phyloP scores from a whole-genome alignment of 2,888 invertebrate species.

The Hyposoter didymator region DNA sequence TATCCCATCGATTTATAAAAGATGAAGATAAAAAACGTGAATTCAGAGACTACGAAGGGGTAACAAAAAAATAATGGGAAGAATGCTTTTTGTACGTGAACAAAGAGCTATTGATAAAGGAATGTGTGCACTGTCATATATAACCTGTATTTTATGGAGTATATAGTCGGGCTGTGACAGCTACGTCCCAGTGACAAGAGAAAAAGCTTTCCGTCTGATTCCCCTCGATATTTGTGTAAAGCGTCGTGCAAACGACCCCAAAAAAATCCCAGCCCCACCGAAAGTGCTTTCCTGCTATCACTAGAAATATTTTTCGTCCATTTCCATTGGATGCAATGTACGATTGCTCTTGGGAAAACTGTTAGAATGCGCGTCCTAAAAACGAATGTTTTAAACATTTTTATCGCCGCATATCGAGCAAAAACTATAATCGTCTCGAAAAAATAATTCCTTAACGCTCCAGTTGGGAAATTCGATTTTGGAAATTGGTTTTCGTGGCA shows the following conservation, averaged over 20 bases:
- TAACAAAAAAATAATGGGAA: neutral
- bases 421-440: neutral
- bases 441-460: neutral
- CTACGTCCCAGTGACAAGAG: constrained; percentile 35
- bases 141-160: constrained; percentile 8
- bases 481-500: neutral
- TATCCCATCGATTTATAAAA: neutral
- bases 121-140: constrained; percentile 20
- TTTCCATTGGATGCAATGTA: neutral
- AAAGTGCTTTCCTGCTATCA: constrained; percentile 36
- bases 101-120: constrained; percentile 28
- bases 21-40: neutral
- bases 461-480: neutral
- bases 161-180: constrained; percentile 2
- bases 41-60: neutral
- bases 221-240: constrained; percentile 52
- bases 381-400: neutral
- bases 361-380: neutral
- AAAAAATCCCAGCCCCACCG: constrained; percentile 3
- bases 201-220: constrained; percentile 51
- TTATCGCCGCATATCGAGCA: neutral
- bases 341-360: neutral
- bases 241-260: constrained; percentile 22
- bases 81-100: constrained; percentile 1
- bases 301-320: neutral